These are phyloP conservation scores for Saguinus midas DNA, from an alignment of 2,113 vertebrate species.

Conservation along the genomic window DNA sequence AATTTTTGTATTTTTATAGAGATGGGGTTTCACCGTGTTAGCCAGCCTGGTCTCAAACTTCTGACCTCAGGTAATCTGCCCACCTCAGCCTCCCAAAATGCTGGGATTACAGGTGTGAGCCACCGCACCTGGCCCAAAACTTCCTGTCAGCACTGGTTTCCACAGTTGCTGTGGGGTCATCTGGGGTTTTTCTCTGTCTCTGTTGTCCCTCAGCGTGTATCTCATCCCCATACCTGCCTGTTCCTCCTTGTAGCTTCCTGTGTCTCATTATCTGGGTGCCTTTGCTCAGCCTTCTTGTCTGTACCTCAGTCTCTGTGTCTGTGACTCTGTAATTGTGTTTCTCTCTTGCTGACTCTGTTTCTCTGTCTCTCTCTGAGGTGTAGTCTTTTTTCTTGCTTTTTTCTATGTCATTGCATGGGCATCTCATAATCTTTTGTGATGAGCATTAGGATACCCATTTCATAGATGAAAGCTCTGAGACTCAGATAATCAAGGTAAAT, in stretches of 20 bases:
- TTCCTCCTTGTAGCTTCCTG: not conserved
- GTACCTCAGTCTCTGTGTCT: not conserved
- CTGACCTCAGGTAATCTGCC: too few relatives aligned
- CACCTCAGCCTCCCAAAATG: not conserved
- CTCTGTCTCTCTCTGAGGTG: too few relatives aligned
- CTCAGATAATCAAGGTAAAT: not conserved
- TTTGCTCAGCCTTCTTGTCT: not conserved
- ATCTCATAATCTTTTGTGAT: not conserved
- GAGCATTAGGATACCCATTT: not conserved
- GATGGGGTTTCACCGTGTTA: too few relatives aligned
- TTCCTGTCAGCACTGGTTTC: too few relatives aligned
- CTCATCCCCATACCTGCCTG: too few relatives aligned
- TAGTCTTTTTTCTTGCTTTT: not conserved
- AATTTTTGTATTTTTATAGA: too few relatives aligned
- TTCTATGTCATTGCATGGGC: not conserved
- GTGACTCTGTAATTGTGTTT: not conserved
- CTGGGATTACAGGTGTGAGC: too few relatives aligned
- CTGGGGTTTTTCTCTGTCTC: too few relatives aligned
- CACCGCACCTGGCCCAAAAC: too few relatives aligned
- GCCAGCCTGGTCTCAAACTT: too few relatives aligned
- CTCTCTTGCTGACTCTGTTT: not conserved
- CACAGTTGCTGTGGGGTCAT: not conserved
- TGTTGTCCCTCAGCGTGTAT: not conserved
- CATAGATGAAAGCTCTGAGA: not conserved
- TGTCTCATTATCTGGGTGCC: not conserved